Conservation (phyloP, 2,888 invertebrate genomes). For the Frankliniella fusca region DNA sequence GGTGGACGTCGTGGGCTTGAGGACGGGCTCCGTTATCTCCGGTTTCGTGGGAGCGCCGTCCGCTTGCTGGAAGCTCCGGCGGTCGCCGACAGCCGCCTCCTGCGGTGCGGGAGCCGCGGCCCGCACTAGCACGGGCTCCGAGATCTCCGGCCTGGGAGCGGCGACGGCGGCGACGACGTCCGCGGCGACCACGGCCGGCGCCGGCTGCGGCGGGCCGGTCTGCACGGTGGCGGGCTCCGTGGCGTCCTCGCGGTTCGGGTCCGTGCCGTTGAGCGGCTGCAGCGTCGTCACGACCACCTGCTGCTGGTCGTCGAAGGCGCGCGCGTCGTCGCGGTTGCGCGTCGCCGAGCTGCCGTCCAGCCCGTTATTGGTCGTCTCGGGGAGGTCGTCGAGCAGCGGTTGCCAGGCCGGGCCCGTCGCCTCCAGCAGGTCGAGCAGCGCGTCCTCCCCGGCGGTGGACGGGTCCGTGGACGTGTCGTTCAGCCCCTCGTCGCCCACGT, state of each 20-base stretch:
- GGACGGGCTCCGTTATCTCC: constrained; percentile 72
- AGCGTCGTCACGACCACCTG: constrained; percentile 40
- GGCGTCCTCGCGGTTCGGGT: constrained; percentile 35
- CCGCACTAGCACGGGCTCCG: constrained; percentile 33
- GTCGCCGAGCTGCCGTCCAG: constrained; percentile 13
- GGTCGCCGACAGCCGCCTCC: constrained; percentile 36
- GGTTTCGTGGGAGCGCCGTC: constrained; percentile 40
- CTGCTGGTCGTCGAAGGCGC: constrained; percentile 38
- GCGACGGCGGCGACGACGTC: constrained; percentile 6
- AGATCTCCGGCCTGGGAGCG: constrained; percentile 33
- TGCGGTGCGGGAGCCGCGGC: not conserved
- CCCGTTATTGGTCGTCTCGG: constrained; percentile 25
- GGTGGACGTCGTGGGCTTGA: constrained; percentile 55
- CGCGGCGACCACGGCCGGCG: not conserved
- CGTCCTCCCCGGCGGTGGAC: constrained; percentile 35
- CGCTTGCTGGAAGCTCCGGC: constrained; percentile 30
- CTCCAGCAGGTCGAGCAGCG: constrained; percentile 37
- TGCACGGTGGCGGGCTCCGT: constrained; percentile 35
- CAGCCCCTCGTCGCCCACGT: constrained; percentile 46
- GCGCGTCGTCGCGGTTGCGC: constrained; percentile 32
- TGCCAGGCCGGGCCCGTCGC: constrained; percentile 35
- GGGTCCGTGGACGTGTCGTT: constrained; percentile 37
- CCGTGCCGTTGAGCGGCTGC: constrained; percentile 44
- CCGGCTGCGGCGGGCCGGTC: constrained; percentile 36
- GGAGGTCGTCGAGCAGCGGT: constrained; percentile 35